Conservation (phyloP, 2,888 invertebrate genomes). For the Agrochola litura region DNA sequence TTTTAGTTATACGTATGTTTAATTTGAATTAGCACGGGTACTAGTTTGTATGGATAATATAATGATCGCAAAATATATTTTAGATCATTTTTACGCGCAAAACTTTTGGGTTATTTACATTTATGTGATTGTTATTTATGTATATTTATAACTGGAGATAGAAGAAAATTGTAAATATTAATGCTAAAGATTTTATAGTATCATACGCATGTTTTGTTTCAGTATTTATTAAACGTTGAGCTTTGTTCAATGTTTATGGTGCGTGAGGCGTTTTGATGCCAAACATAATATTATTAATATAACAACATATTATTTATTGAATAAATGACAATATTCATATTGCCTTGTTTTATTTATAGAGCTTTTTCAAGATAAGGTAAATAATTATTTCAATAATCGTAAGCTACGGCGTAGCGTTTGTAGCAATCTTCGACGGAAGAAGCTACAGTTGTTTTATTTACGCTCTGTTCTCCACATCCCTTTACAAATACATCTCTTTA, state of each 20-base stretch:
- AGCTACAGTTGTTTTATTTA: not conserved
- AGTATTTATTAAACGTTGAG: conserved; percentile 80
- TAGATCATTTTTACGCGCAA: conserved; percentile 63
- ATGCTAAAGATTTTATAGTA: conserved; percentile 65
- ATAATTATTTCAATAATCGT: not conserved
- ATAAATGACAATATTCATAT: conserved; percentile 85
- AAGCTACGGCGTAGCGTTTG: conserved; percentile 6
- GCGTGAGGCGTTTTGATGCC: conserved; percentile 79
- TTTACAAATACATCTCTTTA: not conserved
- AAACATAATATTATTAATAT: conserved; percentile 79
- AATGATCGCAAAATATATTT: conserved; percentile 59
- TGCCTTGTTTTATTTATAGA: conserved; percentile 65
- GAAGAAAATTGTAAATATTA: conserved; percentile 70
- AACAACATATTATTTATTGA: conserved; percentile 83
- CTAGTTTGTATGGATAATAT: conserved; percentile 61
- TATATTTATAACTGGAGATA: conserved; percentile 62
- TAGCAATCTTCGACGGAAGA: conserved; percentile 2
- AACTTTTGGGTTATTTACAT: conserved; percentile 61
- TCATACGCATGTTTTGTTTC: conserved; percentile 68
- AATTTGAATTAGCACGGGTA: conserved; percentile 65
- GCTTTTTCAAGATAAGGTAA: not conserved
- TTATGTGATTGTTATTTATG: conserved; percentile 65
- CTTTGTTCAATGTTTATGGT: conserved; percentile 84
- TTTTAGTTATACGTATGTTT: conserved; percentile 61
- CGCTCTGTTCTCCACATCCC: not conserved